Evolutionary conservation across 1,140 invertebrate genomes (phyloP), one percentile per base, ranked within the genome.

Genomic region (Rhyacophila brunnea): DNA sequence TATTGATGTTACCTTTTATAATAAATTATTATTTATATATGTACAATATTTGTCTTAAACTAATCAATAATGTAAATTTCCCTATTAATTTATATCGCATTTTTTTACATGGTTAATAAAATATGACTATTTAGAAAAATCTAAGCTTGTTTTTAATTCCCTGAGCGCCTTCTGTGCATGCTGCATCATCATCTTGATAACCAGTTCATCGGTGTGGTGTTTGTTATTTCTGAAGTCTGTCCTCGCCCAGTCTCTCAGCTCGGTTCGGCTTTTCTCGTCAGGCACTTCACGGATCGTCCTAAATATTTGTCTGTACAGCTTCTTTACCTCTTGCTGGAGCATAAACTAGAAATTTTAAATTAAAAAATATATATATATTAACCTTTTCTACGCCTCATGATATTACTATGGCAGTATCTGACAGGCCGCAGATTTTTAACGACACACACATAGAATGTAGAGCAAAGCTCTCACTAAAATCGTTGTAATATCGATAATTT

Each of bases 281-380:
- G 86, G 83, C 6, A 91, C 82, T 69, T 85, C 70, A 61, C 77
- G 79, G 51, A 88, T 81, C 14, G 85, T 81, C 48, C 83, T 80
- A 56, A 90, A 83, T 52, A 91, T 86, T 35, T 85, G 81, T 58
- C 85, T 75, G 66, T 91, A 92, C 1, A 91, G 70, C 67, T 86
- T 87, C n/a, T 90, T 69, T 2, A 91, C 89, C 74, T 90, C 83
- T 74, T 86, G 83, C 40, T 86, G 81, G 17, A 89, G 71, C 68
- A 92, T 81, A 74, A 92, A 91, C 89, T 91, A 67, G 19, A 70
- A 78, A 69, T 28, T 28, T 23, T 5, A 58, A 40, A 47, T n/a
- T n/a, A n/a, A n/a, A n/a, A n/a, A n/a, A n/a, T n/a, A n/a, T n/a
- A n/a, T n/a, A n/a, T n/a, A n/a, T n/a, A n/a, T n/a, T n/a, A n/a